Evolutionary conservation across 2,113 vertebrate genomes (phyloP).

Genomic region (Pangasianodon hypophthalmus): DNA sequence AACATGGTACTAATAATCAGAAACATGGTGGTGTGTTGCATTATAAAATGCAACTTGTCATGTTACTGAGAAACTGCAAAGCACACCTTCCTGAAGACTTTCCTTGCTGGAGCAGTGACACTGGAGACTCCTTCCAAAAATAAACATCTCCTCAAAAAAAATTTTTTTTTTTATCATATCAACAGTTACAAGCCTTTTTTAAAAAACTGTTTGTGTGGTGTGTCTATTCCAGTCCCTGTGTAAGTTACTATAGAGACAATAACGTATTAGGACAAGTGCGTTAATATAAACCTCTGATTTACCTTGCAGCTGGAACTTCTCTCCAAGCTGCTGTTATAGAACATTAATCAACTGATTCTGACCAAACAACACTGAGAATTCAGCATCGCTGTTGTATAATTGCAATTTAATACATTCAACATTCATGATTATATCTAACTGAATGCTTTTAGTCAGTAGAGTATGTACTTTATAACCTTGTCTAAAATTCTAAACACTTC

Average conservation of each 20-base stretch:
- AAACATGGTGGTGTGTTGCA: background rate
- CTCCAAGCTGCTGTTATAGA: background rate
- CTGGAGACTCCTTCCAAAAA: background rate
- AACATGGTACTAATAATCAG: background rate
- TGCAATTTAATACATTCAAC: background rate
- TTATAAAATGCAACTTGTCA: background rate
- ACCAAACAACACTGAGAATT: background rate
- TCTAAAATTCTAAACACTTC: background rate
- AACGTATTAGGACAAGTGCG: background rate
- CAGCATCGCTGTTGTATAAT: background rate
- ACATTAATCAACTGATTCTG: background rate
- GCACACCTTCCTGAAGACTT: background rate
- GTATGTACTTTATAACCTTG: conserved; percentile 18
- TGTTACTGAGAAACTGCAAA: background rate
- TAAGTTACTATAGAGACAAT: background rate
- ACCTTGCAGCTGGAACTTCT: background rate
- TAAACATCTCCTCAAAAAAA: background rate
- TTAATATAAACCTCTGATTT: background rate
- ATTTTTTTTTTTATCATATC: background rate
- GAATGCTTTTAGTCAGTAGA: background rate
- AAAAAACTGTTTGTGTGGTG: background rate
- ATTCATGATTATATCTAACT: background rate
- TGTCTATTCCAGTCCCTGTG: background rate
- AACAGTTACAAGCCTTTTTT: background rate
- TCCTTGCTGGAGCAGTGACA: no score